A percentile compares a stretch with the other conserved stretches of the same genome.
Conservation (phyloP, 2,888 invertebrate genomes). For the Priapulus caudatus region DNA sequence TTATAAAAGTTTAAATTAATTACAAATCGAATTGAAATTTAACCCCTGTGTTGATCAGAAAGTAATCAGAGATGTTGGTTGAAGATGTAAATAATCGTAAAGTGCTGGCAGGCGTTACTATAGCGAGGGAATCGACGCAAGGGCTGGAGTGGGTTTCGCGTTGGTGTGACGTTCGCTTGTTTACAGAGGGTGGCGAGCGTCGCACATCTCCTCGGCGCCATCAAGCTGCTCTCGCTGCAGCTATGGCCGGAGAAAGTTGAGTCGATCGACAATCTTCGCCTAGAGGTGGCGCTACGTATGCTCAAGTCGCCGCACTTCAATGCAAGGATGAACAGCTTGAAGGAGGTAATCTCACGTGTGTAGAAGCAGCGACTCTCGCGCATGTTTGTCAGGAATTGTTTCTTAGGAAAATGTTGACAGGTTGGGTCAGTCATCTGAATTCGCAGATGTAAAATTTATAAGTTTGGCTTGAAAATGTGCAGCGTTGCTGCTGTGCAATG, state of each 20-base stretch:
- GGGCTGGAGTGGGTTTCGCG: too few relatives aligned
- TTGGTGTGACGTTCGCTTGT: too few relatives aligned
- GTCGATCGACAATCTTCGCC: constrained; percentile 35
- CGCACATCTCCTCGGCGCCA: constrained; percentile 38
- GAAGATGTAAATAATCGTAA: too few relatives aligned
- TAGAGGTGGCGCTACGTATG: constrained; percentile 36
- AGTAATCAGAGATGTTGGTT: too few relatives aligned
- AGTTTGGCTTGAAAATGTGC: neutral
- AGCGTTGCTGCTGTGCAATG: too few relatives aligned
- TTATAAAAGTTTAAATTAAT: too few relatives aligned
- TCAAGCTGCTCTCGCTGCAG: constrained; percentile 38
- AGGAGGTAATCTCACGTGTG: constrained; percentile 38
- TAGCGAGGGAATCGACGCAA: too few relatives aligned
- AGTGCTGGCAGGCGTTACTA: too few relatives aligned
- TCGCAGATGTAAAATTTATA: constrained; percentile 5
- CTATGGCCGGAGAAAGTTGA: constrained; percentile 39
- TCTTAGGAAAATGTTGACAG: too few relatives aligned
- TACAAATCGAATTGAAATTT: too few relatives aligned
- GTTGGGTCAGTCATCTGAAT: neutral
- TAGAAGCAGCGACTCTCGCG: too few relatives aligned
- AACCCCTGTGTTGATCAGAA: too few relatives aligned
- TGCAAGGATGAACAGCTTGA: constrained; percentile 43
- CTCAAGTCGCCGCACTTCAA: constrained; percentile 43
- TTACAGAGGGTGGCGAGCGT: constrained; percentile 38
- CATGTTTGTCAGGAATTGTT: neutral